These are phyloP conservation scores for Acleris sparsana DNA, from an alignment of 2,888 invertebrate species.

Conservation along the genomic window DNA sequence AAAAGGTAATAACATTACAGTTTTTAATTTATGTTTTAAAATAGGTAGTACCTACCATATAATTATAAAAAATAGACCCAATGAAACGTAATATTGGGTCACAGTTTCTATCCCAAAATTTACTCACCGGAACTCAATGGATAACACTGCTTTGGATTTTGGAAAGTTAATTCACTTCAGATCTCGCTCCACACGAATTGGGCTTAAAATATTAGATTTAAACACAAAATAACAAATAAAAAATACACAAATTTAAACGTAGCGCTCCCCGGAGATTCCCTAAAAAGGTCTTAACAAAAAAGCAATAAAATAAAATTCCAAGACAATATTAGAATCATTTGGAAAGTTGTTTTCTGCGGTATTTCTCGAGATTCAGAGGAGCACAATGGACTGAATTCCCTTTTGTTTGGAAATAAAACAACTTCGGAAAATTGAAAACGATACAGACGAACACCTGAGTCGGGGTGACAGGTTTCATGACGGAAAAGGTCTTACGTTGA, in stretches of 20 bases:
- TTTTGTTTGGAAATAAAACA: conserved; percentile 28
- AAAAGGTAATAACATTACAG: too few species aligned
- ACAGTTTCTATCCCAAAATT: too few species aligned
- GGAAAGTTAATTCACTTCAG: too few species aligned
- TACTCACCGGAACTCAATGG: too few species aligned
- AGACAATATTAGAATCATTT: conserved; percentile 28
- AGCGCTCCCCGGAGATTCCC: neutral
- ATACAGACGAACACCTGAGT: conserved; percentile 22
- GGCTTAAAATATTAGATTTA: too few species aligned
- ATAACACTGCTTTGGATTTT: too few species aligned
- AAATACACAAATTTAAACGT: neutral
- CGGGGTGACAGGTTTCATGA: conserved; percentile 9
- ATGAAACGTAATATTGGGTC: too few species aligned
- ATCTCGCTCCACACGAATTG: neutral
- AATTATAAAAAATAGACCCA: too few species aligned
- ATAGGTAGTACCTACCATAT: too few species aligned
- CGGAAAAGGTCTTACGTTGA: neutral
- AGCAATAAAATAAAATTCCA: conserved; percentile 15
- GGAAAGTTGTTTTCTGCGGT: conserved; percentile 19
- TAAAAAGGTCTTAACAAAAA: conserved; percentile 11
- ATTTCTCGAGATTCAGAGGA: neutral
- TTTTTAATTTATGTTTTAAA: too few species aligned
- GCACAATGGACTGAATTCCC: conserved; percentile 24
- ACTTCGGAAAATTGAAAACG: conserved; percentile 25
- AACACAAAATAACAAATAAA: too few species aligned